phyloP scores from a whole-genome alignment of 2,113 vertebrate species.

The Edolisoma coerulescens region DNA sequence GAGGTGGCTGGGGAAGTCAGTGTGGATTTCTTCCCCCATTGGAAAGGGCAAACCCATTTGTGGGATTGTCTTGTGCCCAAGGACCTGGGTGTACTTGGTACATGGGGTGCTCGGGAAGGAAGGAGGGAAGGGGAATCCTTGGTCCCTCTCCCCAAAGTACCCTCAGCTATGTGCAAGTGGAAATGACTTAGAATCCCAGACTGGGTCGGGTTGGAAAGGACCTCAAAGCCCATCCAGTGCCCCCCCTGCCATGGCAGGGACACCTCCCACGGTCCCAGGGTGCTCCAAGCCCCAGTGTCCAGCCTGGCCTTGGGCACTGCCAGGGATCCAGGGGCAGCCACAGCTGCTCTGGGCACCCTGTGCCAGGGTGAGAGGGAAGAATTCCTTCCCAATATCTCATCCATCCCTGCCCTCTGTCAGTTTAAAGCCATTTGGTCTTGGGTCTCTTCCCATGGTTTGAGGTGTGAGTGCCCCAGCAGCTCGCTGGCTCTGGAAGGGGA shows the following conservation, averaged over 20 bases:
- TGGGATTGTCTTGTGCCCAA: too few relatives aligned
- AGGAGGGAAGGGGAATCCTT: not conserved
- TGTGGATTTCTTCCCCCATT: too few relatives aligned
- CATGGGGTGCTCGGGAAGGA: not conserved
- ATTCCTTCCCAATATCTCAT: not conserved
- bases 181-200: not conserved
- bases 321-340: not conserved
- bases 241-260: not conserved
- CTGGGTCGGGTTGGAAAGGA: not conserved
- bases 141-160: not conserved
- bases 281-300: not conserved
- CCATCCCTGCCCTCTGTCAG: not conserved
- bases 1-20: too few relatives aligned
- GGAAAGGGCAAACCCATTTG: too few relatives aligned
- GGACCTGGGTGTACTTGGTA: too few relatives aligned
- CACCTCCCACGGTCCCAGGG: not conserved
- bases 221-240: fast-evolving
- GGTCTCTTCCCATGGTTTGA: fast-evolving
- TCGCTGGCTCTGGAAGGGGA: not conserved
- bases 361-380: not conserved
- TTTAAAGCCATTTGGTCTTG: not conserved
- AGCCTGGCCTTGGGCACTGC: not conserved
- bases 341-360: not conserved
- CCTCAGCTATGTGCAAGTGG: not conserved
- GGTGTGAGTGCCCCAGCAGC: not conserved